phyloP scores from a whole-genome alignment of 2,113 vertebrate species.

The Choloepus hoffmanni region DNA sequence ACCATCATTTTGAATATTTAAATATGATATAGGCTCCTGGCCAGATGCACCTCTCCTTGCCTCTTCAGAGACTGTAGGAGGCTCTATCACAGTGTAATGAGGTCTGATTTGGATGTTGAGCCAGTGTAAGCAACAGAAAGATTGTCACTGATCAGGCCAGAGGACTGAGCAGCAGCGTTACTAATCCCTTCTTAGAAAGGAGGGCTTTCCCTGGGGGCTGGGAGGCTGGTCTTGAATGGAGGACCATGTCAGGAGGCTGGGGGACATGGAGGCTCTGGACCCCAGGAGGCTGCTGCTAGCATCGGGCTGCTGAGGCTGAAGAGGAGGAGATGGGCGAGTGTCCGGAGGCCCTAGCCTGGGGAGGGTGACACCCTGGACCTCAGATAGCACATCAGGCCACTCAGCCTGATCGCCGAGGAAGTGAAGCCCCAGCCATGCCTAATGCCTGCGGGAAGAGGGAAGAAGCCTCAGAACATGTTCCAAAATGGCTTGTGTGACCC shows the following conservation, averaged over 20 bases:
- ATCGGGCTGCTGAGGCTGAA: not conserved
- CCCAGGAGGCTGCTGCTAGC: not conserved
- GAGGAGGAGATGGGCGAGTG: not conserved
- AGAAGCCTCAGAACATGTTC: too few relatives aligned
- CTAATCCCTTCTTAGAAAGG: not conserved
- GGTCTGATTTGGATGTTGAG: not conserved
- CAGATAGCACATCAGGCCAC: not conserved
- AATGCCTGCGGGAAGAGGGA: not conserved
- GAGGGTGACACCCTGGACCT: not conserved
- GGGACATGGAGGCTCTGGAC: not conserved
- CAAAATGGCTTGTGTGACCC: not conserved
- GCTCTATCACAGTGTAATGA: not conserved
- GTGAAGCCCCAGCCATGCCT: not conserved
- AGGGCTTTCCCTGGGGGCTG: not conserved
- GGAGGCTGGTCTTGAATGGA: not conserved
- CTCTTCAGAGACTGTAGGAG: not conserved
- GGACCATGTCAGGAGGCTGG: not conserved
- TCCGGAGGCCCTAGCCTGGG: too few relatives aligned
- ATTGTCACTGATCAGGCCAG: not conserved
- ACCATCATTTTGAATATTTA: not conserved
- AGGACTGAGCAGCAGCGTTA: not conserved
- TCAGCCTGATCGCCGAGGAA: not conserved
- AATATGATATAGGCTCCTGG: not conserved
- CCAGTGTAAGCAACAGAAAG: not conserved
- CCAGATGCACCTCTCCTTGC: not conserved